phyloP scores from a whole-genome alignment of 1,140 invertebrate genomes.

The Latrodectus geometricus region DNA sequence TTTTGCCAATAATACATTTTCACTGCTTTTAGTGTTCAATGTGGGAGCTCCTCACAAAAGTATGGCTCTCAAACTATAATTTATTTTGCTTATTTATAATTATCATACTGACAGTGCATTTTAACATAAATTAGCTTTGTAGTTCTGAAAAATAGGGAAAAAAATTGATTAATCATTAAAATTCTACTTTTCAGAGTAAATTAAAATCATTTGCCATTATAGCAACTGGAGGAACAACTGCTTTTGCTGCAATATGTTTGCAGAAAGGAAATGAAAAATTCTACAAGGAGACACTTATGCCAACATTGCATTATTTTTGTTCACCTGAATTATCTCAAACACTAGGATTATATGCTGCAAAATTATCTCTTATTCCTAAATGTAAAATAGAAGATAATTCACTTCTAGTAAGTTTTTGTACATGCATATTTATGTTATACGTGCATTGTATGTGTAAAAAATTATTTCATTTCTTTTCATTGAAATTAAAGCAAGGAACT shows the following conservation, averaged over 20 bases:
- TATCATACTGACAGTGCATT: too few relatives aligned
- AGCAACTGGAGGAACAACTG: slow-evolving; percentile 28
- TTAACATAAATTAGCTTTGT: too few relatives aligned
- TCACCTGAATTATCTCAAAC: slow-evolving; percentile 65
- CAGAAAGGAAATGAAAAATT: slow-evolving; percentile 65
- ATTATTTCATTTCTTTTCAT: too few relatives aligned
- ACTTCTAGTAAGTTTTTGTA: slow-evolving; percentile 29
- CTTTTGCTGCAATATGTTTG: slow-evolving; percentile 56
- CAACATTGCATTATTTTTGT: slow-evolving; percentile 63
- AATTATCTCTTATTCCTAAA: slow-evolving; percentile 61
- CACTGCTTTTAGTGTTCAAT: too few relatives aligned
- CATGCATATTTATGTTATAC: too few relatives aligned
- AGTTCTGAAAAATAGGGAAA: too few relatives aligned
- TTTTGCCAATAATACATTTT: too few relatives aligned
- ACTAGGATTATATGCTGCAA: slow-evolving; percentile 62
- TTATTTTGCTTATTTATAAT: too few relatives aligned
- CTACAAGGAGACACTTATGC: slow-evolving; percentile 65
- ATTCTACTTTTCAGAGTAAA: slow-evolving; percentile 51
- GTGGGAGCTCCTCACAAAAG: too few relatives aligned
- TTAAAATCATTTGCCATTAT: slow-evolving; percentile 44
- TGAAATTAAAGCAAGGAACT: too few relatives aligned
- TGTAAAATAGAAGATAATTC: slow-evolving; percentile 26
- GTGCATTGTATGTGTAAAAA: too few relatives aligned
- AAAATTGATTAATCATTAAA: neutral
- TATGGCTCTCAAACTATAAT: too few relatives aligned